Percentiles rank a stretch among this genome's conserved stretches.
Conservation (phyloP, 2,797 vertebrate species). For the Passerculus sandwichensis region DNA sequence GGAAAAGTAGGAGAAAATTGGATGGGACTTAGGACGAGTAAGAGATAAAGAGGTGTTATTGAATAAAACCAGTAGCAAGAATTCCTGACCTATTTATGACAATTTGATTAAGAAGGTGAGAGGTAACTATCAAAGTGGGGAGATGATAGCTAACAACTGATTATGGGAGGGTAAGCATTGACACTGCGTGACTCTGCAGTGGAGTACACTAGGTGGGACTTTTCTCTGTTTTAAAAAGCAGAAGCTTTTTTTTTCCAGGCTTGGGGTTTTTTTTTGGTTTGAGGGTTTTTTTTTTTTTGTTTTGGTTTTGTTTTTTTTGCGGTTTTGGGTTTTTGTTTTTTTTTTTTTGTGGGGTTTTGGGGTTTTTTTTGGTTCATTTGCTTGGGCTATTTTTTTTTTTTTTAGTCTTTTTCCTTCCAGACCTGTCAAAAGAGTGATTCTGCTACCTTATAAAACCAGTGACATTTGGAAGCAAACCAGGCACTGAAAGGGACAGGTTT, state of each 20-base stretch:
- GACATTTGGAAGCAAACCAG: not conserved
- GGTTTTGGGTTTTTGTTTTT: too few relatives aligned
- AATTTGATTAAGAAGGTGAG: conserved; percentile 66
- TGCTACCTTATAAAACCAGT: not conserved
- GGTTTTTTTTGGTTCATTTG: not conserved
- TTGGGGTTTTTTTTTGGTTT: not conserved
- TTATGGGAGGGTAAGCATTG: not conserved
- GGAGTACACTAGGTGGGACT: not conserved
- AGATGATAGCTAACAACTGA: conserved; percentile 42
- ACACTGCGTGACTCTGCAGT: not conserved
- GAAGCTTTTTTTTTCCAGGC: not conserved
- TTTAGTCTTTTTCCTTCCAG: not conserved
- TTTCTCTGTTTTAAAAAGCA: not conserved
- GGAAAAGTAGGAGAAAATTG: conserved; percentile 51
- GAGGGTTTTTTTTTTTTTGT: too few relatives aligned
- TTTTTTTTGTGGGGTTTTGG: not conserved
- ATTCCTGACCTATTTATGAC: conserved; percentile 40
- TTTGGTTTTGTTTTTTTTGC: not conserved
- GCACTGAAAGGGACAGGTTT: not conserved
- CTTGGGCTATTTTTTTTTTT: not conserved
- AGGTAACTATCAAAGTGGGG: not conserved
- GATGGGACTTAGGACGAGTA: conserved; percentile 40
- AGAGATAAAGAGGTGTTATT: conserved; percentile 61
- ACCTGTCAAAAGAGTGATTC: not conserved
- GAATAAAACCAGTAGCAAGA: conserved; percentile 27